A percentile compares a stretch with the other conserved stretches of the same genome.
Evolutionary conservation across 2,888 invertebrate genomes (phyloP).

Genomic region (Drosophila nr. medialis): DNA sequence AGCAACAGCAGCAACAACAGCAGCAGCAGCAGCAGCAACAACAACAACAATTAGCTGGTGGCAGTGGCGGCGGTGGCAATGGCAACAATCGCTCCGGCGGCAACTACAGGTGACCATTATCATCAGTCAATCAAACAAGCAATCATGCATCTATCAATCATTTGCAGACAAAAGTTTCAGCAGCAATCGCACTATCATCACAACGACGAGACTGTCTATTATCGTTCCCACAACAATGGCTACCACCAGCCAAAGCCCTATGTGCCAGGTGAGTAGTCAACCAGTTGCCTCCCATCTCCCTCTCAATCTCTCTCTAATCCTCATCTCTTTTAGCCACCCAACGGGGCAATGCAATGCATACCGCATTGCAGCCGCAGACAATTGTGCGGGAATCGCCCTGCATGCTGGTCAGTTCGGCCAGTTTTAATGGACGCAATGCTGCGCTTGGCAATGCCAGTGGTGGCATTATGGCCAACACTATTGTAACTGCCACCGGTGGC

Average conservation of each 20-base stretch:
- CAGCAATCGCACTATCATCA: constrained; percentile 83
- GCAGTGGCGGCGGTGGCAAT: constrained; percentile 60
- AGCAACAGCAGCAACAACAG: constrained; percentile 79
- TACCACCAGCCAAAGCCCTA: constrained; percentile 83
- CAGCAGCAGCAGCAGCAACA: constrained; percentile 37
- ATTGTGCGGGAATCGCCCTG: constrained; percentile 82
- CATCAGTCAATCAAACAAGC: neutral
- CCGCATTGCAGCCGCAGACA: constrained; percentile 79
- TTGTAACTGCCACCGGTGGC: constrained; percentile 70
- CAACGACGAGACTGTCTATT: constrained; percentile 83
- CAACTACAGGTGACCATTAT: constrained; percentile 64
- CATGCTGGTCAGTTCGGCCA: constrained; percentile 80
- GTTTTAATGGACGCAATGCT: constrained; percentile 80
- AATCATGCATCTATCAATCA: neutral
- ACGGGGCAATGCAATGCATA: constrained; percentile 81
- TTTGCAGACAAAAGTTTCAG: constrained; percentile 80
- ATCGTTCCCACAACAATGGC: constrained; percentile 82
- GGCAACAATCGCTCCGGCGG: constrained; percentile 70
- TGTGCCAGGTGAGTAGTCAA: constrained; percentile 78
- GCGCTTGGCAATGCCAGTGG: constrained; percentile 74
- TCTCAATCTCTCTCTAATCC: neutral
- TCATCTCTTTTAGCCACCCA: constrained; percentile 69
- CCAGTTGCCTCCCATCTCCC: neutral
- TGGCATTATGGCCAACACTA: constrained; percentile 72
- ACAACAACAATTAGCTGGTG: constrained; percentile 44